Evolutionary conservation across 2,888 invertebrate species (phyloP).

Genomic region (Lasioglossum oenotherae): DNA sequence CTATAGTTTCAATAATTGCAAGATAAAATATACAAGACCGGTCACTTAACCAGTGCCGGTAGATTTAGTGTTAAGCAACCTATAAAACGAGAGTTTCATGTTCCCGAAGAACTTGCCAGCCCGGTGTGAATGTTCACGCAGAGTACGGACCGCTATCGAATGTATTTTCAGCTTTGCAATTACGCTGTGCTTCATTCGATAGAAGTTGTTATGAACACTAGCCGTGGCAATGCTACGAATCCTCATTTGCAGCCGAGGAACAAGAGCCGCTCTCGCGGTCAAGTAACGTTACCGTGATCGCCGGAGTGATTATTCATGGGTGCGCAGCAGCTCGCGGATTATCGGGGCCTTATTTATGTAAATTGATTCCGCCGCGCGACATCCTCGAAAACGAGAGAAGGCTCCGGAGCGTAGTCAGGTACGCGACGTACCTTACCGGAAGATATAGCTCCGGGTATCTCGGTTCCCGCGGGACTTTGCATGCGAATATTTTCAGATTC

Average conservation of each 20-base stretch:
- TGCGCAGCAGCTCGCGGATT: slow-evolving; percentile 21
- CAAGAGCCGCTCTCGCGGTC: neutral
- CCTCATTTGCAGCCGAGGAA: neutral
- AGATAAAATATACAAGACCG: neutral
- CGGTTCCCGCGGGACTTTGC: slow-evolving; percentile 75
- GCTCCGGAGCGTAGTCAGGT: slow-evolving; percentile 28
- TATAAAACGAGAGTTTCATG: neutral
- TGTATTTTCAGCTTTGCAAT: neutral
- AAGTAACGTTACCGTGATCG: neutral
- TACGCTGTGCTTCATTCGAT: neutral
- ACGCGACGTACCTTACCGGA: slow-evolving; percentile 27
- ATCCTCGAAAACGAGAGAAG: slow-evolving; percentile 40
- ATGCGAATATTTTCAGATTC: slow-evolving; percentile 80
- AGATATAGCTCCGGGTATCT: slow-evolving; percentile 61
- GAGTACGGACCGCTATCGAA: neutral
- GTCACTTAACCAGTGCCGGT: neutral
- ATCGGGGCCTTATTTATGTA: slow-evolving; percentile 53
- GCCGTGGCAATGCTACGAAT: neutral
- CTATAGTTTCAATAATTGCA: neutral
- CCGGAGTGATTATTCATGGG: slow-evolving; percentile 12
- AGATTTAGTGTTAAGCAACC: neutral
- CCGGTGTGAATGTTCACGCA: neutral
- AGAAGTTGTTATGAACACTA: neutral
- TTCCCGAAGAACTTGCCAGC: neutral
- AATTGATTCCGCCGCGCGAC: slow-evolving; percentile 49